These are phyloP conservation scores for Trissolcus brochymenae DNA, from an alignment of 2,888 invertebrate genomes.

Conservation along the genomic window DNA sequence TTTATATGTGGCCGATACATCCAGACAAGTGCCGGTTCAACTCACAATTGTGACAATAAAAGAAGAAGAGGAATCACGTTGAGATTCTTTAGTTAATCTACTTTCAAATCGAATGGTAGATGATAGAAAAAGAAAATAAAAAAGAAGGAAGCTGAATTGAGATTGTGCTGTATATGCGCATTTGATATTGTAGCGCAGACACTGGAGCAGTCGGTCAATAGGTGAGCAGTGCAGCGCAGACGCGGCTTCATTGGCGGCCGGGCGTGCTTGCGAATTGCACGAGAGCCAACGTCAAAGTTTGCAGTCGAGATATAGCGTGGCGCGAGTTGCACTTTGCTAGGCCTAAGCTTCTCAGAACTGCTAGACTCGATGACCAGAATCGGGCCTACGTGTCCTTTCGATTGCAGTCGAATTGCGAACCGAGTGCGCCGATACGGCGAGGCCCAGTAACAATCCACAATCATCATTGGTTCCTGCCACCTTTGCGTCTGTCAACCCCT, in stretches of 20 bases:
- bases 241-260: conserved; percentile 64
- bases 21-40: too few relatives aligned
- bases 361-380: conserved; percentile 17
- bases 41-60: too few relatives aligned
- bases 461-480: neutral
- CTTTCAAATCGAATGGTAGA: too few relatives aligned
- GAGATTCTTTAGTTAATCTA: too few relatives aligned
- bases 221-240: conserved; percentile 72
- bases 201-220: conserved; percentile 72
- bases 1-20: too few relatives aligned
- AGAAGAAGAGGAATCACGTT: too few relatives aligned
- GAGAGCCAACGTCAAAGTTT: conserved; percentile 36
- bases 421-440: neutral
- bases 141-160: too few relatives aligned
- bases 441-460: neutral
- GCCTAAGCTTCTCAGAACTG: conserved; percentile 62
- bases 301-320: conserved; percentile 55
- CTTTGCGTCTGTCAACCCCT: conserved; percentile 4
- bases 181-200: too few relatives aligned
- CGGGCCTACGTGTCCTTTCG: neutral
- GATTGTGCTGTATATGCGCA: neutral
- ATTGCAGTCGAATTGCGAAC: too few relatives aligned
- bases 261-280: conserved; percentile 57
- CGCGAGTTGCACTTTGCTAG: conserved; percentile 66
- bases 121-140: too few relatives aligned